These are phyloP conservation scores for Onychostoma macrolepis DNA, from an alignment of 2,113 vertebrate genomes.

Conservation along the genomic window DNA sequence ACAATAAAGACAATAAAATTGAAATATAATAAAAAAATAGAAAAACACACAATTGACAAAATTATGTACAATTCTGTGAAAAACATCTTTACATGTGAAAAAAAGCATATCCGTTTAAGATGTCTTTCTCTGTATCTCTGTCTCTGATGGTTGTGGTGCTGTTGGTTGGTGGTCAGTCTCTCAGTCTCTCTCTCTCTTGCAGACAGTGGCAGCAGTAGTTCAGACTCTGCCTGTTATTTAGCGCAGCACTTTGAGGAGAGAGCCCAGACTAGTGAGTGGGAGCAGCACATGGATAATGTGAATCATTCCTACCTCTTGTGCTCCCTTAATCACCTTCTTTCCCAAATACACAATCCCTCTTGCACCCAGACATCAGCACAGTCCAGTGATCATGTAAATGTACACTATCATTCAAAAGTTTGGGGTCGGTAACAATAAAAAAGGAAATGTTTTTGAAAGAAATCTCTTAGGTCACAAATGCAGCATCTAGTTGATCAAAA, in stretches of 20 bases:
- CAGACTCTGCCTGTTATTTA: constrained; percentile 78
- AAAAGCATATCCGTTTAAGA: neutral
- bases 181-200: constrained; percentile 83
- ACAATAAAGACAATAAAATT: no score
- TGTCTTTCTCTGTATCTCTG: neutral
- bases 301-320: neutral
- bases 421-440: neutral
- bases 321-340: neutral
- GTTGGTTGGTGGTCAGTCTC: constrained; percentile 68
- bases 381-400: neutral
- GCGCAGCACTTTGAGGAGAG: neutral
- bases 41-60: no score
- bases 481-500: neutral
- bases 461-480: no score
- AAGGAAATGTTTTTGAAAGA: no score
- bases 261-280: neutral
- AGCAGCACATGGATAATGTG: neutral
- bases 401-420: neutral
- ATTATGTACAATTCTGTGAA: neutral
- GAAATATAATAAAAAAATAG: no score
- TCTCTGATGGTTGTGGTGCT: neutral
- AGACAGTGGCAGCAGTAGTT: constrained; percentile 89
- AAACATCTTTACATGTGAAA: neutral
- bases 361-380: neutral
- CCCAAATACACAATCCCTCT: neutral